Evolutionary conservation across 2,113 vertebrate species (phyloP), one percentile per base, ranked within the genome.

Genomic region (Ceyx margarethae): DNA sequence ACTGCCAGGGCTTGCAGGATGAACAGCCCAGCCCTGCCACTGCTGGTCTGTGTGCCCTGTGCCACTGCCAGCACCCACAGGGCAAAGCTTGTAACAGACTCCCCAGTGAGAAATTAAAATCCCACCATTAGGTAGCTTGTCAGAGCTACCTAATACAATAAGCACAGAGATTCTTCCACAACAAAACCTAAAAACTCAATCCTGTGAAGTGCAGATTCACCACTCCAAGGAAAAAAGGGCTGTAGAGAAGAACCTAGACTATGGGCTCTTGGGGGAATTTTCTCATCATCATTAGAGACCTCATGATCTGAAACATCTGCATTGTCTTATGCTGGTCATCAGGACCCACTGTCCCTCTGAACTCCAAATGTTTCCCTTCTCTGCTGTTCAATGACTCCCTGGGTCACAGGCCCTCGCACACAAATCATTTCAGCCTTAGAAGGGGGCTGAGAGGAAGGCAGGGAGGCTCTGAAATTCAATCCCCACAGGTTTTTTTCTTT

Each of bases 351-450:
- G 95, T 97, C 96, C 97, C 97, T 97, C 97, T 98, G 97, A 97
- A 97, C 98, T 98, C 97, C 98, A 98, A 98, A 98, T 97, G 98
- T 98, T 99, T 99, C 98, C 98, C 97, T 98, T 98, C 91, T 85
- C 94, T 80, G 93, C 98, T 97, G 98, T 98, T 98, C 98, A 96
- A 99, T 99, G 98, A 98, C 98, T 98, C 97, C 83, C 97, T 97
- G 97, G 98, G 99, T 99, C 98, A 98, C 97, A 97, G 96, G 98
- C 99, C 98, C 98, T 97, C 82, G 83, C 98, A 98, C 98, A 99
- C 98, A 99, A 99, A 99, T 99, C 99, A 99, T 98, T 97, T 97
- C 98, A 96, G 96, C 94, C 96, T 95, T 97, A 96, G 72, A 97
- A 97, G 97, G 97, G 96, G 98, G 94, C 97, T 96, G 97, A 96